phyloP scores from a whole-genome alignment of 2,113 vertebrate species.

The Sinocyclocheilus grahami region DNA sequence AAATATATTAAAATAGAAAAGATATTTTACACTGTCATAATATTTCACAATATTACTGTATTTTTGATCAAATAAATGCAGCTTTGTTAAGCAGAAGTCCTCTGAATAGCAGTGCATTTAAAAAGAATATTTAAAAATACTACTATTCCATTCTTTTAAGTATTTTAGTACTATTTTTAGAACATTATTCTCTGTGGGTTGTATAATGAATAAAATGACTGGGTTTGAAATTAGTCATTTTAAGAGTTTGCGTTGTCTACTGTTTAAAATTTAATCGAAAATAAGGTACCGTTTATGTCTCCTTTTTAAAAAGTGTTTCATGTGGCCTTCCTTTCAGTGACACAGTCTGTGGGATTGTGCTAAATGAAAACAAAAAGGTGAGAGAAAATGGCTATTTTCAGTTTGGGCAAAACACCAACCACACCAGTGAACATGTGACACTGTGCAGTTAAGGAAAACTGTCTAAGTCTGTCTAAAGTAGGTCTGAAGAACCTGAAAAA shows the following conservation, averaged over 20 bases:
- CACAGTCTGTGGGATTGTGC: slow-evolving; percentile 22
- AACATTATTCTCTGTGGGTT: neutral
- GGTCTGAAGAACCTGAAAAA: neutral
- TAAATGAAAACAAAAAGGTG: slow-evolving; percentile 29
- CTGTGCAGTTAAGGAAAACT: neutral
- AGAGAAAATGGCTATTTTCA: slow-evolving; percentile 12
- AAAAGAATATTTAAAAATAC: neutral
- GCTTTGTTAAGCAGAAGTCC: too few species aligned
- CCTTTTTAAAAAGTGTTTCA: neutral
- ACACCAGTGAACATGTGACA: slow-evolving; percentile 6
- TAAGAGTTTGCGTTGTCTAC: neutral
- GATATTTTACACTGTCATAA: too few species aligned
- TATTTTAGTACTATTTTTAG: neutral
- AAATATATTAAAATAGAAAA: too few species aligned
- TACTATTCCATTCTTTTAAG: neutral
- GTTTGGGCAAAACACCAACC: slow-evolving; percentile 13
- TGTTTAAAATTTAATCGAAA: neutral
- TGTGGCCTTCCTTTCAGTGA: neutral
- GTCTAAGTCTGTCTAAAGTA: neutral
- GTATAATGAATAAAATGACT: slow-evolving; percentile 17
- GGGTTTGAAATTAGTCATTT: slow-evolving; percentile 10
- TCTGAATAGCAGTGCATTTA: neutral
- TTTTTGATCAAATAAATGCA: too few species aligned
- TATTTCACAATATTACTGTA: too few species aligned
- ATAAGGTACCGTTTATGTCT: neutral